phyloP scores from a whole-genome alignment of 2,113 vertebrate species.

The Podarcis raffonei region DNA sequence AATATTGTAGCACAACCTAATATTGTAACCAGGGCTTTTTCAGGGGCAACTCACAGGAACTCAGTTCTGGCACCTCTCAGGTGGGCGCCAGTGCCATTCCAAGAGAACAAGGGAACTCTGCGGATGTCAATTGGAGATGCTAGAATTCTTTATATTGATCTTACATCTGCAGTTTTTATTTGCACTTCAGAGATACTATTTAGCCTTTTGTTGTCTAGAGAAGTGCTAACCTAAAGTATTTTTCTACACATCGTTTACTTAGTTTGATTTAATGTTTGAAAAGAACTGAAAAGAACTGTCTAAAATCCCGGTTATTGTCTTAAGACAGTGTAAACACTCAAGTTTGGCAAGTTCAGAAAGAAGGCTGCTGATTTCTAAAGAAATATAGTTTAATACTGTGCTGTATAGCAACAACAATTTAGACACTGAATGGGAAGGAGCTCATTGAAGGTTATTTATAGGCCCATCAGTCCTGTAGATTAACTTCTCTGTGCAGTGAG shows the following conservation, averaged over 20 bases:
- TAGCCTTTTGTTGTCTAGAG: background rate
- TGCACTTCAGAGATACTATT: background rate
- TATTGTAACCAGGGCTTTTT: too few species aligned
- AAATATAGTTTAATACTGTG: fast-evolving
- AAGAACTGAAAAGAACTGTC: background rate
- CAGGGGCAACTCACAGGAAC: too few species aligned
- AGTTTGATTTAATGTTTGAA: background rate
- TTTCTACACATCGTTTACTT: background rate
- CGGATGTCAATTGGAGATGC: background rate
- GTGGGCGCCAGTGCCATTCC: too few species aligned
- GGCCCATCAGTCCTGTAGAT: slow-evolving; percentile 18
- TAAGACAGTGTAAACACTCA: background rate
- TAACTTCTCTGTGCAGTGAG: slow-evolving; percentile 11
- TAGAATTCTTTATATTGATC: background rate
- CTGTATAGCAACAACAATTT: slow-evolving; percentile 42
- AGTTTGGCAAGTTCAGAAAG: background rate
- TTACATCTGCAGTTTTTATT: background rate
- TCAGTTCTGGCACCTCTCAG: too few species aligned
- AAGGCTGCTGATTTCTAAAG: background rate
- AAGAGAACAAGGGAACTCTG: background rate
- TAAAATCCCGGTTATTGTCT: background rate
- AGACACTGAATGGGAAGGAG: slow-evolving; percentile 47
- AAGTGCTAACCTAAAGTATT: background rate
- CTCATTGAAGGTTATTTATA: slow-evolving; percentile 40
- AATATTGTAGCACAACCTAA: too few species aligned